A percentile compares a stretch with the other conserved stretches of the same genome.
These are phyloP conservation scores for Ochropleura plecta DNA, from an alignment of 2,888 invertebrate species.

Conservation along the genomic window DNA sequence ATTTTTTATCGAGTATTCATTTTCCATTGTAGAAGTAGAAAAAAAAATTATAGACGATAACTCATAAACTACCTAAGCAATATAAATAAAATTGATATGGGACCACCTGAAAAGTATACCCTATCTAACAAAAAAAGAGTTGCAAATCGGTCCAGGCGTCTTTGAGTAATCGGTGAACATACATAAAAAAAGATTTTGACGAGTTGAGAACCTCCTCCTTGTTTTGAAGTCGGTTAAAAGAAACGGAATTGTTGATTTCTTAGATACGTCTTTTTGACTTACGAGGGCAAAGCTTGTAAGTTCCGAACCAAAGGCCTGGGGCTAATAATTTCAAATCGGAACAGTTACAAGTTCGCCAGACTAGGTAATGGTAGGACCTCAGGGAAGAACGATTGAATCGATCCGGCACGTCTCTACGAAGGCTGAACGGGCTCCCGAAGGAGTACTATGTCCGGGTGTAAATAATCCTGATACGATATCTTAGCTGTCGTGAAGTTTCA, in stretches of 20 bases:
- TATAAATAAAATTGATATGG: too few species aligned
- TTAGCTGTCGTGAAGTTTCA: constrained; percentile 53
- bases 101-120: too few species aligned
- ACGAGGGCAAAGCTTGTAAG: constrained; percentile 11
- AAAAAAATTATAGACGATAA: too few species aligned
- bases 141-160: too few species aligned
- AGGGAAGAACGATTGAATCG: constrained; percentile 70
- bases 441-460: constrained; percentile 52
- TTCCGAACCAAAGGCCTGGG: constrained; percentile 56
- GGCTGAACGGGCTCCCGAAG: constrained; percentile 43
- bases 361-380: constrained; percentile 71
- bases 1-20: too few species aligned
- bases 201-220: too few species aligned
- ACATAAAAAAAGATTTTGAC: too few species aligned
- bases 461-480: constrained; percentile 63
- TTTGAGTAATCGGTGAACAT: too few species aligned
- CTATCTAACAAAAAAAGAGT: too few species aligned
- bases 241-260: not conserved
- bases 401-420: constrained; percentile 58
- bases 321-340: constrained; percentile 77
- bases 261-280: not conserved
- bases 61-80: too few species aligned
- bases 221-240: not conserved
- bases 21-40: too few species aligned
- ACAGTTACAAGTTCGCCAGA: constrained; percentile 72